These are phyloP conservation scores for Pseudoatta argentina DNA, from an alignment of 1,140 invertebrate species.

Conservation along the genomic window DNA sequence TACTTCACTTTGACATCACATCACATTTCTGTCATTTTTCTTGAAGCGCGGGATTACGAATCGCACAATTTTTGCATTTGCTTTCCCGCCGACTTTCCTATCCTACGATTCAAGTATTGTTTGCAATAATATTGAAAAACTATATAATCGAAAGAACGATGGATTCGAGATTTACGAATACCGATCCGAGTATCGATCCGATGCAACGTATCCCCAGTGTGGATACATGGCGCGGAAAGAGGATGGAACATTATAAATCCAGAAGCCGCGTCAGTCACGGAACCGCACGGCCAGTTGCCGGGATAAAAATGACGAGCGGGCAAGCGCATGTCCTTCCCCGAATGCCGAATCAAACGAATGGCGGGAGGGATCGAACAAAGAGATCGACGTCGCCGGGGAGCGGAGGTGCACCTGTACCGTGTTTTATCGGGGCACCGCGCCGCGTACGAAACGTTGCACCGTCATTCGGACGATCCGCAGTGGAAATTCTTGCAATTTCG, in stretches of 20 bases:
- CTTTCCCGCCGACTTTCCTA: neutral
- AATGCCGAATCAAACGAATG: neutral
- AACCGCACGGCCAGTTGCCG: constrained; percentile 37
- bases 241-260: constrained; percentile 59
- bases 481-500: constrained; percentile 72
- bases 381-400: constrained; percentile 14
- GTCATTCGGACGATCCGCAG: constrained; percentile 52
- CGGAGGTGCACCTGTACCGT: neutral
- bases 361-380: constrained; percentile 64
- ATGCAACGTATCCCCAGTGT: too few relatives aligned
- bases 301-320: constrained; percentile 60
- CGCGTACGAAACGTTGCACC: constrained; percentile 18
- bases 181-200: constrained; percentile 1
- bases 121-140: constrained; percentile 17
- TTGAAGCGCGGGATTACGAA: neutral
- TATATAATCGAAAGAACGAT: constrained; percentile 9
- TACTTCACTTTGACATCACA: neutral
- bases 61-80: neutral
- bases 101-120: neutral
- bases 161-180: neutral
- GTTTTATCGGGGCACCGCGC: neutral
- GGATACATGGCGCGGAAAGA: neutral
- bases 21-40: neutral
- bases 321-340: constrained; percentile 30
- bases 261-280: constrained; percentile 55